Evolutionary conservation across 2,888 invertebrate genomes (phyloP).

Genomic region (Xanthorhoe designata): DNA sequence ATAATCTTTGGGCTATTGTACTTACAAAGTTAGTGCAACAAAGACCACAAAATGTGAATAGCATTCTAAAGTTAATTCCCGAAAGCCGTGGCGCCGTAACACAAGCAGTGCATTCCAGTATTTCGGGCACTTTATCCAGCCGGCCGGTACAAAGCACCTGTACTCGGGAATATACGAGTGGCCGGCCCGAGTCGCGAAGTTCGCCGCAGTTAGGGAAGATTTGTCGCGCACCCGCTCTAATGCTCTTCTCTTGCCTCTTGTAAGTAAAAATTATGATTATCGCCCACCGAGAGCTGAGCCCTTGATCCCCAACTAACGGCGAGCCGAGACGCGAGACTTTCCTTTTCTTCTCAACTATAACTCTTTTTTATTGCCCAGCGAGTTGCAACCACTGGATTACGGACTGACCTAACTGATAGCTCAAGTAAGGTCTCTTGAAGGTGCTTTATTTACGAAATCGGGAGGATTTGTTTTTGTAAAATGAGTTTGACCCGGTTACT

Average conservation of each 20-base stretch:
- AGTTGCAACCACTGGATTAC: conserved; percentile 77
- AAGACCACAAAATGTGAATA: conserved; percentile 27
- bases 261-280: conserved; percentile 86
- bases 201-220: conserved; percentile 82
- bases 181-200: conserved; percentile 78
- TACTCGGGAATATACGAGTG: conserved; percentile 67
- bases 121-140: conserved; percentile 38
- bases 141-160: conserved; percentile 56
- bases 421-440: conserved; percentile 63
- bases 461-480: conserved; percentile 46
- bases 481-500: conserved; percentile 46
- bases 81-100: conserved; percentile 33
- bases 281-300: conserved; percentile 80
- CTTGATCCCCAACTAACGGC: conserved; percentile 84
- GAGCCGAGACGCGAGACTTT: conserved; percentile 74
- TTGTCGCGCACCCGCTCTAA: conserved; percentile 80
- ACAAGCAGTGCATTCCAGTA: conserved; percentile 41
- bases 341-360: conserved; percentile 84
- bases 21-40: conserved; percentile 2
- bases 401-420: conserved; percentile 69
- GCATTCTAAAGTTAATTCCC: conserved; percentile 38
- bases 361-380: conserved; percentile 84
- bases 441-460: conserved; percentile 64
- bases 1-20: background rate
- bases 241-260: conserved; percentile 73